A percentile compares a stretch with the other conserved stretches of the same genome.
phyloP scores from a whole-genome alignment of 2,113 vertebrate genomes.

The Hypanus sabinus region DNA sequence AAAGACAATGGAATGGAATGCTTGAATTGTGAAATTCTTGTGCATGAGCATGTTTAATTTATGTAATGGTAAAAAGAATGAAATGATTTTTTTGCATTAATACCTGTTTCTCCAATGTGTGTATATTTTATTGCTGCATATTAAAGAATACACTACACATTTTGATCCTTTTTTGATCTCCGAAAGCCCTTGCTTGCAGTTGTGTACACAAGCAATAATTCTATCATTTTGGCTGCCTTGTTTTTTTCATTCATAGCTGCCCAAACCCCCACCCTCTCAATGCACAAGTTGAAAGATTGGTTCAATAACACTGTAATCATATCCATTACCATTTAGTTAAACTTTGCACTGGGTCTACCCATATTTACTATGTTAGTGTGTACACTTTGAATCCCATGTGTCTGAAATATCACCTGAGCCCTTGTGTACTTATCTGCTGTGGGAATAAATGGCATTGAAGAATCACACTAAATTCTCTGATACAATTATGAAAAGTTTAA shows the following conservation, averaged over 20 bases:
- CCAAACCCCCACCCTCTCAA: too few species aligned
- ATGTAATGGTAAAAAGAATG: background rate
- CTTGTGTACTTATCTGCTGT: background rate
- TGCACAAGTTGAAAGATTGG: background rate
- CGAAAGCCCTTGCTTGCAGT: background rate
- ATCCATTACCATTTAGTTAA: slow-evolving; percentile 7
- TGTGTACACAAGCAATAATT: background rate
- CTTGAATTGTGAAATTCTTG: background rate
- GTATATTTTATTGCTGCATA: background rate
- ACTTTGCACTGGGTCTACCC: background rate
- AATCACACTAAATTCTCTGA: background rate
- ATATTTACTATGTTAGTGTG: background rate
- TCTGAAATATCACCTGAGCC: background rate
- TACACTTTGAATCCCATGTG: background rate
- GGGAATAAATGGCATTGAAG: background rate
- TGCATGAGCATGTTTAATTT: background rate
- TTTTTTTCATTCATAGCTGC: background rate
- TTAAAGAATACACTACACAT: background rate
- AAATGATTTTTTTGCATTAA: background rate
- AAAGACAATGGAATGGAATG: background rate
- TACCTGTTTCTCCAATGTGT: background rate
- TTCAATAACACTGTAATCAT: background rate
- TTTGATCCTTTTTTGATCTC: background rate
- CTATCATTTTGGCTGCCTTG: background rate
- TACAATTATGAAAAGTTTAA: background rate